These are phyloP conservation scores for Hipposideros armiger DNA, from an alignment of 2,113 vertebrate genomes.

Conservation along the genomic window DNA sequence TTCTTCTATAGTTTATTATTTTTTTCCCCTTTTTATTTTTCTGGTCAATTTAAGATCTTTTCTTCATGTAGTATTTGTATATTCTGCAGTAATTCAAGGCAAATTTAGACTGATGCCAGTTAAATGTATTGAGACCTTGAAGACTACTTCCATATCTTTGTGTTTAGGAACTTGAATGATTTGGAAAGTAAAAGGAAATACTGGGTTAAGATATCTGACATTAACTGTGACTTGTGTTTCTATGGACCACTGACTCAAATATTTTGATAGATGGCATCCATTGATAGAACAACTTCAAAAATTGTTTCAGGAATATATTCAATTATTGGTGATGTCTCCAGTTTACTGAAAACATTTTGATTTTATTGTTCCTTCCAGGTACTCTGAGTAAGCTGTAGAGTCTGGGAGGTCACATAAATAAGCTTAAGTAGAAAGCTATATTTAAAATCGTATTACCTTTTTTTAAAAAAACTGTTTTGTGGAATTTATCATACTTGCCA, in stretches of 20 bases:
- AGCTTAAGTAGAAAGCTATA: background rate
- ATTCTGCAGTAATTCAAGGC: background rate
- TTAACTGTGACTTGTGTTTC: background rate
- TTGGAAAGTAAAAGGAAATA: background rate
- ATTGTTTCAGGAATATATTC: constrained; percentile 5
- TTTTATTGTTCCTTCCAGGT: constrained; percentile 13
- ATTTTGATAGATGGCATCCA: background rate
- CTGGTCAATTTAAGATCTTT: constrained; percentile 11
- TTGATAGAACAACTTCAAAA: background rate
- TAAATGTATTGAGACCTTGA: constrained; percentile 1
- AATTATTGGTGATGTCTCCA: background rate
- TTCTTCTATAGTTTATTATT: background rate
- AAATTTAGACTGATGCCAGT: background rate
- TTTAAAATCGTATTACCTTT: constrained; percentile 4
- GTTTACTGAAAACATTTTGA: constrained; percentile 21
- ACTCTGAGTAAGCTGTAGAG: constrained; percentile 22
- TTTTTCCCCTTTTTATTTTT: constrained; percentile 31
- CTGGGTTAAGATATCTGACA: background rate
- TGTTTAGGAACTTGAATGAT: constrained; percentile 45
- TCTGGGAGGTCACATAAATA: constrained; percentile 14
- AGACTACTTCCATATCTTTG: background rate
- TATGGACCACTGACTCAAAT: background rate
- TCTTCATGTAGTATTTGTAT: background rate
- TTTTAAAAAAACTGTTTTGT: background rate
- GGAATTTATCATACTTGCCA: background rate